phyloP scores from a whole-genome alignment of 2,888 invertebrate species.

The Acleris literana region DNA sequence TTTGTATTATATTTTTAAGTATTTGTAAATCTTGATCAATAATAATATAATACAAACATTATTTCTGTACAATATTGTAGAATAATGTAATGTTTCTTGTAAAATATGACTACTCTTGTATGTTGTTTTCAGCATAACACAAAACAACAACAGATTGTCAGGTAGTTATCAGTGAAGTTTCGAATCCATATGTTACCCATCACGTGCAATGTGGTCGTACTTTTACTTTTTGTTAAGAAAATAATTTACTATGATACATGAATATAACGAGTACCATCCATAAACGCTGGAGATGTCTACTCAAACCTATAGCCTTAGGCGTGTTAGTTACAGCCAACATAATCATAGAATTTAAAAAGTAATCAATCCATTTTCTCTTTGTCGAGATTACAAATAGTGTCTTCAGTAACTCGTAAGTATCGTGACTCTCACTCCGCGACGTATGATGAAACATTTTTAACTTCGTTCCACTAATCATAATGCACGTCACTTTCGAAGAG shows the following conservation, averaged over 20 bases:
- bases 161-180: not conserved
- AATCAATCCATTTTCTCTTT: slow-evolving; percentile 79
- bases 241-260: slow-evolving; percentile 57
- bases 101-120: too few species aligned
- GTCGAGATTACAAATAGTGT: slow-evolving; percentile 75
- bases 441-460: slow-evolving; percentile 70
- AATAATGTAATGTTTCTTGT: too few species aligned
- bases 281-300: slow-evolving; percentile 59
- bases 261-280: slow-evolving; percentile 69
- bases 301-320: slow-evolving; percentile 63
- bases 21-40: too few species aligned
- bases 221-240: slow-evolving; percentile 43
- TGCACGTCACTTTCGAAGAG: slow-evolving; percentile 54
- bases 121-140: too few species aligned
- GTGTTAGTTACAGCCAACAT: slow-evolving; percentile 63
- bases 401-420: slow-evolving; percentile 78
- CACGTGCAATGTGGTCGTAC: slow-evolving; percentile 42
- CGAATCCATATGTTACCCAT: slow-evolving; percentile 51
- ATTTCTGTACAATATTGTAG: too few species aligned
- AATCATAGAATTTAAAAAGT: slow-evolving; percentile 80
- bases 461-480: slow-evolving; percentile 50
- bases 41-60: too few species aligned
- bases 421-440: slow-evolving; percentile 63
- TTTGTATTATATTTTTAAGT: too few species aligned
- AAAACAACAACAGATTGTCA: not conserved